Percentiles rank a stretch among this genome's conserved stretches.
phyloP scores from a whole-genome alignment of 2,888 invertebrate species.

The Erpobdella octoculata region DNA sequence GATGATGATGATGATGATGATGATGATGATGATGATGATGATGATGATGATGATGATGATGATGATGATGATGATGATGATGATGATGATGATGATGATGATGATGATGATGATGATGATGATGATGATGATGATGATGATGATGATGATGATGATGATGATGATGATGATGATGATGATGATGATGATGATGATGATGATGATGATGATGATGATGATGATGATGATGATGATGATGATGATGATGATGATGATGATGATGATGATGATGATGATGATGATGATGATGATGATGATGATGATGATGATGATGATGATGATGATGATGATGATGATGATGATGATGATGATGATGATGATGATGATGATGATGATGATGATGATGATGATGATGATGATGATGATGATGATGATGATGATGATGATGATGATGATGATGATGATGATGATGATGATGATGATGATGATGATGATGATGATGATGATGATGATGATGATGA shows the following conservation, averaged over 20 bases:
- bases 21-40: conserved; percentile 40
- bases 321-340: neutral
- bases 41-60: neutral
- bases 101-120: neutral
- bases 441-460: neutral
- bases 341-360: neutral
- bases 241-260: neutral
- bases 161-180: conserved; percentile 3
- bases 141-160: neutral
- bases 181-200: conserved; percentile 8
- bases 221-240: neutral
- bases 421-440: conserved; percentile 11
- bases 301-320: neutral
- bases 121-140: neutral
- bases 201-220: conserved; percentile 6
- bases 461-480: neutral
- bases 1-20: conserved; percentile 41
- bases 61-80: neutral
- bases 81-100: neutral
- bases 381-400: neutral
- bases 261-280: neutral
- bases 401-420: conserved; percentile 1
- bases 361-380: neutral
- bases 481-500: no score
- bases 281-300: conserved; percentile 2